Evolutionary conservation across 2,113 vertebrate genomes (phyloP).

Genomic region (Mesoclemmys tuberculata): DNA sequence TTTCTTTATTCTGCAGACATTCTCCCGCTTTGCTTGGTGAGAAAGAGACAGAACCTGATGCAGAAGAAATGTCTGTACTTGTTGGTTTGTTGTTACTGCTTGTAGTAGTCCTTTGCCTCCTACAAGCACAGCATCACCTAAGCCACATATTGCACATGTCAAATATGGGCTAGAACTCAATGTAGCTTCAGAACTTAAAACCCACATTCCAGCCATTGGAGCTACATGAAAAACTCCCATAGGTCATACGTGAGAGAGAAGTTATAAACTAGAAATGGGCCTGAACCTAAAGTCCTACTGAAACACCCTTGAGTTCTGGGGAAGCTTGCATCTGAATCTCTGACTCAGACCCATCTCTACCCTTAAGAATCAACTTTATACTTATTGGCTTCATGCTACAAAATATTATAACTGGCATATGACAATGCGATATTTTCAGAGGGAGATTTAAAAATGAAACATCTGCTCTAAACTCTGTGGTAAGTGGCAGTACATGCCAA

Average conservation of each 20-base stretch:
- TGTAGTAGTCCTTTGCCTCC: neutral
- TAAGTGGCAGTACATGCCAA: neutral
- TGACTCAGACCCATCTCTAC: neutral
- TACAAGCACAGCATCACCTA: neutral
- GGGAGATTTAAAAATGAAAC: neutral
- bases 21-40: neutral
- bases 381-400: neutral
- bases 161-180: neutral
- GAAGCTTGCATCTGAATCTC: slow-evolving; percentile 1
- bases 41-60: neutral
- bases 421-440: neutral
- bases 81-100: neutral
- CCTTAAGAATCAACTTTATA: neutral
- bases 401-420: neutral
- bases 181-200: neutral
- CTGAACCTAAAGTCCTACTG: neutral
- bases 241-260: neutral
- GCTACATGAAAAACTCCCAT: neutral
- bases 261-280: neutral
- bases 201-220: neutral
- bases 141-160: neutral
- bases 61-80: neutral
- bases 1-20: neutral
- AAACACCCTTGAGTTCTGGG: neutral
- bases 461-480: slow-evolving; percentile 13